Evolutionary conservation across 2,113 vertebrate genomes (phyloP).

Genomic region (Entomyzon cyanotis): DNA sequence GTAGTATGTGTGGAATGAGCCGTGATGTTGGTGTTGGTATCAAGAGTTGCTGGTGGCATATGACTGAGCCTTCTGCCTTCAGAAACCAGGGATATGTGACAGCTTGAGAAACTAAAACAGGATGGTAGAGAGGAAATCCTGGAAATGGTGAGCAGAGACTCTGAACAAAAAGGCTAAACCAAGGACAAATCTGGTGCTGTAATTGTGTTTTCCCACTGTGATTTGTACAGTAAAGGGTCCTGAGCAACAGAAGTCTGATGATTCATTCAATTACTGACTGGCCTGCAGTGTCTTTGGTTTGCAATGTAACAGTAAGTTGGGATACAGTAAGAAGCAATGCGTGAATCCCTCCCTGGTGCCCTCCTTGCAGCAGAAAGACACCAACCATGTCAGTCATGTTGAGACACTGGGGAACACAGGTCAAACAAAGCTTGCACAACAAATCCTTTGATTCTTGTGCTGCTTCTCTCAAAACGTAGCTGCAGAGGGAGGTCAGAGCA

Average conservation of each 20-base stretch:
- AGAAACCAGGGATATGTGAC: neutral
- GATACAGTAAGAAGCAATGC: neutral
- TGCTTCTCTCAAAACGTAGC: neutral
- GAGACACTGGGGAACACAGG: neutral
- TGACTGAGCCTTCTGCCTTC: neutral
- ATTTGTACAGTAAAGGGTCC: neutral
- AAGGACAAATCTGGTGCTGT: neutral
- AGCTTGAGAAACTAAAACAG: neutral
- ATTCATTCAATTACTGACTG: neutral
- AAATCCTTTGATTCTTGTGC: neutral
- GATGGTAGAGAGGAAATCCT: neutral
- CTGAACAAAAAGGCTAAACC: neutral
- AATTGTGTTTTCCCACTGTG: neutral
- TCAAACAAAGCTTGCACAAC: neutral
- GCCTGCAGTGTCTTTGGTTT: neutral
- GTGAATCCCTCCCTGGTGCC: neutral
- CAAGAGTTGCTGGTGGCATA: neutral
- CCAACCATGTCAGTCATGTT: neutral
- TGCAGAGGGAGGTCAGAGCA: neutral
- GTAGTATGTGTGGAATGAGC: neutral
- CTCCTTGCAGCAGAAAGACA: neutral
- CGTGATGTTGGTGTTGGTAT: neutral
- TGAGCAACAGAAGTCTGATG: neutral
- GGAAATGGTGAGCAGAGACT: neutral
- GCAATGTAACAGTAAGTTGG: accelerated